A percentile compares a stretch with the other conserved stretches of the same genome.
phyloP scores from a whole-genome alignment of 2,113 vertebrate genomes.

The Panthera leo region DNA sequence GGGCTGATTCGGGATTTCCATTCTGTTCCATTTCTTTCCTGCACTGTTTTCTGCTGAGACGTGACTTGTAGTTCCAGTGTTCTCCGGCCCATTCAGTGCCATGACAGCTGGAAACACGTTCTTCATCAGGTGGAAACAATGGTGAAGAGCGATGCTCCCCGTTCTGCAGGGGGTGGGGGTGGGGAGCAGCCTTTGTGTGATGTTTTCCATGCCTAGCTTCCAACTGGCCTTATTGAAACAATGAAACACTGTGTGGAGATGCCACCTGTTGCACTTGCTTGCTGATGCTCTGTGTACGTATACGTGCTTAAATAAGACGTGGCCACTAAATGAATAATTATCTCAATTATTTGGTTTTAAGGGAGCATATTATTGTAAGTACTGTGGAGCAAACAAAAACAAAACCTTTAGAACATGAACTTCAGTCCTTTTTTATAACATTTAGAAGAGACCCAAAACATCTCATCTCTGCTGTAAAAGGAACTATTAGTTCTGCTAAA shows the following conservation, averaged over 20 bases:
- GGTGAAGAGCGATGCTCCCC: not conserved
- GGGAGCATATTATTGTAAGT: not conserved
- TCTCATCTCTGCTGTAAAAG: not conserved
- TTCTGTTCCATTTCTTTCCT: not conserved
- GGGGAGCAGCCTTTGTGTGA: not conserved
- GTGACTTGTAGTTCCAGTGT: not conserved
- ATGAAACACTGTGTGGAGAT: not conserved
- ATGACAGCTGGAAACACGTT: not conserved
- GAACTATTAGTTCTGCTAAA: not conserved
- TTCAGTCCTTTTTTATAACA: not conserved
- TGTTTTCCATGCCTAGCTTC: conserved; percentile 49
- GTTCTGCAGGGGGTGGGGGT: accelerated
- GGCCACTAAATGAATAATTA: not conserved
- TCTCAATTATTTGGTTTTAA: conserved; percentile 20
- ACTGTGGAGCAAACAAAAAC: not conserved
- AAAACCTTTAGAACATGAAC: not conserved
- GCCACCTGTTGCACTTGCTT: not conserved
- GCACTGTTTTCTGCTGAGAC: not conserved
- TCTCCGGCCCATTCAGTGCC: not conserved
- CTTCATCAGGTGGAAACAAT: not conserved
- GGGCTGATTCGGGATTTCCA: not conserved
- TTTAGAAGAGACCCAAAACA: not conserved
- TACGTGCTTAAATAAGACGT: not conserved
- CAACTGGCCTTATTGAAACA: not conserved
- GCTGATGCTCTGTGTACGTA: not conserved